Base-by-base conservation (phyloP, 2,113 vertebrate species). In the Artemisiospiza belli region DNA sequence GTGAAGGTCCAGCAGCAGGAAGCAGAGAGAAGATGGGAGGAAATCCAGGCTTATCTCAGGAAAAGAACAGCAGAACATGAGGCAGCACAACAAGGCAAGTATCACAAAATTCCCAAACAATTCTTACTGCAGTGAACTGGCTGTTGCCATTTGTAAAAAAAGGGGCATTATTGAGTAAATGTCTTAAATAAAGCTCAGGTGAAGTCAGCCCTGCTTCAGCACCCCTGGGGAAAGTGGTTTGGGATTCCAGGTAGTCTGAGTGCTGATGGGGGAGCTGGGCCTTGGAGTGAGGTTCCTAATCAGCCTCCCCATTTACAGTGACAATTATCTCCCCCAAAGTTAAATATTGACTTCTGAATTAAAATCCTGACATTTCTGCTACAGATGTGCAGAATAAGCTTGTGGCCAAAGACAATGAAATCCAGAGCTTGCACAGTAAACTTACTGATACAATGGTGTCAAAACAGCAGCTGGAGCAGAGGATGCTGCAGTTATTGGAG, bases 381-480 rank as follows among this genome's bases (percentile, higher is more conserved):
- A 2, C 97, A 99, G 99, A 99, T 96, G 97, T 99, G 84, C 99
- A 99, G 97, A 98, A 86, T 95, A 98, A 99, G 97, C 97, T 99
- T 97, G 97, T 99, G 94, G 97, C 98, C 52, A 98, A 98, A 90
- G 99, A 99, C 95, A 99, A 98, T 96, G 99, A 99, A 98, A 97
- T 99, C 91, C 99, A 99, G 98, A 99, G 96, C 68, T 98, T 99
- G 21, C 99, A 99, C 97, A 98, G 98, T 98, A 99, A 98, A 94
- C 98, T 99, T 92, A 99, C 98, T 9, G 99, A 99, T 89, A 98
- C 98, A 33, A 98, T 99, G 92, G 98, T 99, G 64, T 98, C 99
- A 59, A 99, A 99, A 84, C 99, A 99, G 82, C 98, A 99, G 89
- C 96, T 99, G 97, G 99, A 99, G 91, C 98, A 99, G 97, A 98